Evolutionary conservation across 2,113 vertebrate species (phyloP), one percentile per base, ranked within the genome.

Genomic region (Poicephalus gulielmi): DNA sequence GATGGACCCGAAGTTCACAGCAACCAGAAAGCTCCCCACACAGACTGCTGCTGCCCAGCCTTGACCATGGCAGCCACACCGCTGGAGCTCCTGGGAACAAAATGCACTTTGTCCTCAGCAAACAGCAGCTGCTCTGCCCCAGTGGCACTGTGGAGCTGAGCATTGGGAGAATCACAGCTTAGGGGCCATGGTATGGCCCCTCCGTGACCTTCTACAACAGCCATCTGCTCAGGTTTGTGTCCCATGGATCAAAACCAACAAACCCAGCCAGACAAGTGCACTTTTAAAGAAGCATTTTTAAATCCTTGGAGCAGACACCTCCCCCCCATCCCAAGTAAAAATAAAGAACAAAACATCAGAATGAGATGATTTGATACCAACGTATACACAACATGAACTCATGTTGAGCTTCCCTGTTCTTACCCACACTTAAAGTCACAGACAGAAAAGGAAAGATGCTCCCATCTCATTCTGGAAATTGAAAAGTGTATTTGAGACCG

Each of bases 381-480:
- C 93, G 60, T 8, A 5, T 46, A 92, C 43, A 55, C 92, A 96
- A 91, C 94, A 71, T 95, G 86, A 95, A 90, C 94, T 96, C 97
- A 95, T 96, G 96, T 92, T 76, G 64, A 90, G 74, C 78, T 83
- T 86, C 90, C 94, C 81, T 86, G 94, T 83, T 97, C 83, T 97
- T 91, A 97, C 31, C 94, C 94, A 97, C 77, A 93, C 88, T 90
- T 76, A 95, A 91, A 96, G 94, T 97, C 96, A 88, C 94, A 76
- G 60, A 90, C 43, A 86, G 53, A 83, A 93, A 96, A 96, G 97
- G 98, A 98, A 98, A 98, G 98, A 98, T 98, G 98, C 98, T 98
- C 98, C 97, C 98, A 98, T 98, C 98, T 98, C 98, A 98, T 98
- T 98, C 98, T 98, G 97, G 90, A 97, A 96, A 96, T 7, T 62